phyloP scores from a whole-genome alignment of 1,140 invertebrate species.

The Drosophila biarmipes region DNA sequence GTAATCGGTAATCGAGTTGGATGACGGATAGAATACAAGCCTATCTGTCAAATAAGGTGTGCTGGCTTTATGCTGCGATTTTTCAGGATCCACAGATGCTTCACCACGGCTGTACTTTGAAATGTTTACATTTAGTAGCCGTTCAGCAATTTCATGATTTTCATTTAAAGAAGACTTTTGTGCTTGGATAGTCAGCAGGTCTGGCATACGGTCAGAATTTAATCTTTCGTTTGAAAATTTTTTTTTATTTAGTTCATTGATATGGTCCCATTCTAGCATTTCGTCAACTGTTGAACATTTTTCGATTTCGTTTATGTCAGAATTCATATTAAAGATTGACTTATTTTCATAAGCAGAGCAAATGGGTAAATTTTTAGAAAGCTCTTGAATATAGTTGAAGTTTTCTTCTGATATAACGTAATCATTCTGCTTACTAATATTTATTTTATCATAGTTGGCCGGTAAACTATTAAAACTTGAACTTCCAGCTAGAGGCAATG shows the following conservation, averaged over 20 bases:
- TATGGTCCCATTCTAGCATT: slow-evolving; percentile 61
- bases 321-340: slow-evolving; percentile 69
- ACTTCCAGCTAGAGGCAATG: not conserved
- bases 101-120: slow-evolving; percentile 18
- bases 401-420: slow-evolving; percentile 76
- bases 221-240: not conserved
- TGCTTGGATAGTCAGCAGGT: slow-evolving; percentile 55
- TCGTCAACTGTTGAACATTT: slow-evolving; percentile 53
- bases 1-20: slow-evolving; percentile 61
- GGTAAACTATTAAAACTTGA: slow-evolving; percentile 5
- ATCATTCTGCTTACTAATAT: slow-evolving; percentile 12
- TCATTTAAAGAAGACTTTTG: not conserved
- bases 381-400: slow-evolving; percentile 79
- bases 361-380: slow-evolving; percentile 83
- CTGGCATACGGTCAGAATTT: slow-evolving; percentile 50
- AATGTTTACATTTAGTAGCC: not conserved
- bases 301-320: slow-evolving; percentile 1
- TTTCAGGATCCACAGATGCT: slow-evolving; percentile 36
- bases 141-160: not conserved
- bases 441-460: not conserved
- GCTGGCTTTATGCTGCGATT: slow-evolving; percentile 33
- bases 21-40: slow-evolving; percentile 76
- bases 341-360: slow-evolving; percentile 83
- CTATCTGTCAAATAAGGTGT: slow-evolving; percentile 65
- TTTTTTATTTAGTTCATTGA: slow-evolving; percentile 14